phyloP scores from a whole-genome alignment of 2,888 invertebrate species.

The Heliconius aoede region DNA sequence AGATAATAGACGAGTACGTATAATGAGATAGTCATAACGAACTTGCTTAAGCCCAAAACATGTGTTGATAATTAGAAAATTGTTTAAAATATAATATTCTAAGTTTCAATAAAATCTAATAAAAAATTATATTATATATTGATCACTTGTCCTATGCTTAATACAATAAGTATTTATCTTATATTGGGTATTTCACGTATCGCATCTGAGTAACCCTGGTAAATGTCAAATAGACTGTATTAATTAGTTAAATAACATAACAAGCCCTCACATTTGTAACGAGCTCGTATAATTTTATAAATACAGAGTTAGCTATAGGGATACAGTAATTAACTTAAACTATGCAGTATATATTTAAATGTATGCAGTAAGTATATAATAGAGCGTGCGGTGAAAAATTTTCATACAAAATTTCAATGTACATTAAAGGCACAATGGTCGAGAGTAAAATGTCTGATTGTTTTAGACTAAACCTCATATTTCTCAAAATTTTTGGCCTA shows the following conservation, averaged over 20 bases:
- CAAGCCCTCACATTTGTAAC: conserved; percentile 23
- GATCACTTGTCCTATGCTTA: not conserved
- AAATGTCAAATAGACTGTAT: not conserved
- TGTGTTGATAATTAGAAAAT: not conserved
- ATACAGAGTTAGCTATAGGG: conserved; percentile 32
- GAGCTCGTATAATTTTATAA: conserved; percentile 44
- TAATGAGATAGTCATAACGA: too few relatives aligned
- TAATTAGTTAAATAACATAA: conserved; percentile 48
- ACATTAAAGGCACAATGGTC: conserved; percentile 47
- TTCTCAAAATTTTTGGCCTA: conserved; percentile 64
- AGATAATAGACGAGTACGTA: too few relatives aligned
- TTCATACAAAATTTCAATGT: not conserved
- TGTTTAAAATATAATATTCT: not conserved
- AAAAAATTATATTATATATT: not conserved
- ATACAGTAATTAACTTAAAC: conserved; percentile 29
- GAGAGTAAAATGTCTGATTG: conserved; percentile 52
- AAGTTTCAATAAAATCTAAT: too few relatives aligned
- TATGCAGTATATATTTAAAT: too few relatives aligned
- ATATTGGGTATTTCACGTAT: not conserved
- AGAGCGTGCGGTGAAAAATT: conserved; percentile 31
- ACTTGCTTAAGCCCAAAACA: too few relatives aligned
- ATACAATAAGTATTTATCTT: not conserved
- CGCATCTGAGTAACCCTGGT: not conserved
- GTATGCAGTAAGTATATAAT: conserved; percentile 30
- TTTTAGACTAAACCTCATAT: conserved; percentile 59